phyloP scores from a whole-genome alignment of 2,113 vertebrate species.

The Emydocephalus ijimae region DNA sequence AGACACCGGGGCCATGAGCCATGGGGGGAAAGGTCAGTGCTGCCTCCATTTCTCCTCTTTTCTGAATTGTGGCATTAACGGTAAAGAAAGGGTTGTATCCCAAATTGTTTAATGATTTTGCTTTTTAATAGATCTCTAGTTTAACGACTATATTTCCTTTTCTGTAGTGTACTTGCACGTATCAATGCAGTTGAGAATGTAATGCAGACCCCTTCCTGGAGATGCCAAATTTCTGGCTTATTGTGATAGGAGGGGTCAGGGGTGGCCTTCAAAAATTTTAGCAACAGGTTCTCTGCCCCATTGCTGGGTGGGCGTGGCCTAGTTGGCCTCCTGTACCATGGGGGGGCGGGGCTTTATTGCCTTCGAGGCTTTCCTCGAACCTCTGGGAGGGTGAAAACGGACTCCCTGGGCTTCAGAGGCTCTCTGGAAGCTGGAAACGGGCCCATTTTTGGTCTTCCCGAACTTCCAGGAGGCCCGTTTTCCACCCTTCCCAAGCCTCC shows the following conservation, averaged over 20 bases:
- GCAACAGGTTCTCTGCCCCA: no score
- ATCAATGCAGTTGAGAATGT: not conserved
- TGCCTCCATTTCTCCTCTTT: not conserved
- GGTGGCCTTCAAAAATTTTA: no score
- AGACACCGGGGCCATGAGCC: conserved; percentile 93
- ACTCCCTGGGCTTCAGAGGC: no score
- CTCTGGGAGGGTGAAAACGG: no score
- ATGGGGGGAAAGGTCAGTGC: conserved; percentile 89
- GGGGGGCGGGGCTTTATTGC: no score
- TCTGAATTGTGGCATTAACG: not conserved
- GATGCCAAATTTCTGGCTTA: not conserved
- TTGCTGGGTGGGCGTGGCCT: no score
- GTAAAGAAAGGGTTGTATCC: not conserved
- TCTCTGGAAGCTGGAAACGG: no score
- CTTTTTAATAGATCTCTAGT: not conserved
- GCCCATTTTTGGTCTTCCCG: no score
- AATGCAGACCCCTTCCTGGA: not conserved
- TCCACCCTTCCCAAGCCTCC: no score
- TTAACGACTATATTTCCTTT: not conserved
- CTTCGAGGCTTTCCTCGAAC: no score
- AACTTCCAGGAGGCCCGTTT: no score
- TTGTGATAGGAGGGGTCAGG: not conserved
- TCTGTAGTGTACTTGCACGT: not conserved
- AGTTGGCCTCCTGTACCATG: no score
- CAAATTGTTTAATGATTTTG: not conserved